phyloP scores from a whole-genome alignment of 2,797 vertebrate genomes.

The Muscicapa striata region DNA sequence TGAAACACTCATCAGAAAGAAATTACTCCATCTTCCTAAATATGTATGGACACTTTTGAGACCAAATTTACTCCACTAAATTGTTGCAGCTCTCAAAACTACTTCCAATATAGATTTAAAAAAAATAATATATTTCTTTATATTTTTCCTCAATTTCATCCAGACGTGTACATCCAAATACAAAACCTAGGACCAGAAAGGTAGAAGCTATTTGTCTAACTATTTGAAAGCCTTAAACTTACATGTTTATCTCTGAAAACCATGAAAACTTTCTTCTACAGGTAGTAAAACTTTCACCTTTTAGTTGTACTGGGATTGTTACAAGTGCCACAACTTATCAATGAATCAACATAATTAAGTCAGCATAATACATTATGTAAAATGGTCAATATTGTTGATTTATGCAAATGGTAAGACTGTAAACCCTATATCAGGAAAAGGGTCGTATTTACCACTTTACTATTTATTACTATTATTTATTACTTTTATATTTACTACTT shows the following conservation, averaged over 20 bases:
- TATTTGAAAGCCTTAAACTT: background rate
- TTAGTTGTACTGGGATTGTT: background rate
- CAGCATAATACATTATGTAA: background rate
- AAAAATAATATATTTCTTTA: background rate
- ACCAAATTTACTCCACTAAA: background rate
- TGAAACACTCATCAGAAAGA: background rate
- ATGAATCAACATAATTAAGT: background rate
- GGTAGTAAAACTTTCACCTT: background rate
- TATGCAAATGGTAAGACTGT: background rate
- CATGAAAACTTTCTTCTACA: background rate
- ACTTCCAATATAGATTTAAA: background rate
- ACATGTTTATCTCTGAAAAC: background rate
- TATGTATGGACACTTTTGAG: background rate
- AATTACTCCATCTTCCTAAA: background rate
- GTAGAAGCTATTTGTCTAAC: background rate
- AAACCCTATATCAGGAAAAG: background rate
- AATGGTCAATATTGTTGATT: background rate
- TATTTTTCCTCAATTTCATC: background rate
- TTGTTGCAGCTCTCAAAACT: background rate
- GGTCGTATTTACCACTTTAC: too few relatives aligned
- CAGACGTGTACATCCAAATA: background rate
- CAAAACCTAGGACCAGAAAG: background rate
- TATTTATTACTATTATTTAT: too few relatives aligned
- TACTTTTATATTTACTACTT: background rate
- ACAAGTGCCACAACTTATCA: background rate